Base-by-base conservation (phyloP, 2,888 invertebrate species). In the Saturnia pavonia region DNA sequence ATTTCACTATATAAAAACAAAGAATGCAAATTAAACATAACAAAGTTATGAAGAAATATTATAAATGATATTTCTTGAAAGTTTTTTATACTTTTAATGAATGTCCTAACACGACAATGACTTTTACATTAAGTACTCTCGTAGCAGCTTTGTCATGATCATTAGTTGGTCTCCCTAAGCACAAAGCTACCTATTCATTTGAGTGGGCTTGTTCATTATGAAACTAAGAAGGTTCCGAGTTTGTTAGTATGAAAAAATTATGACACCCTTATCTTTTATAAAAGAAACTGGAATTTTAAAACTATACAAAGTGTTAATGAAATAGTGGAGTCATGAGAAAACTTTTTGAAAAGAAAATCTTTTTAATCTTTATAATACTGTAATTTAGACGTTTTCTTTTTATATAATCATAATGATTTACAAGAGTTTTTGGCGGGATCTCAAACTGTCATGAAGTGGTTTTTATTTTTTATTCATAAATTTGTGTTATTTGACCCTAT, bases 161-260 rank as follows among this genome's bases (percentile, higher is more conserved):
- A 68, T 68, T 68, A 68, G 68, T 68, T 54, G 54, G 40, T 68
- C 68, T 68, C 51, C 48, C 68, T 68, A 54, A 68, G 68, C 68
- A 68, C 54, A 68, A 68, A 68, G 68, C 65, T 65, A 65, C 65
- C 65, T 65, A 65, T 65, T 65, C 65, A 65, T 40, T 65, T 25
- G 40, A 65, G 65, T 65, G 65, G 40, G 65, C 65, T 65, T 65
- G 65, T 65, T 65, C 65, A 65, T 65, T 40, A 65, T 65, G 65
- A 65, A 65, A 65, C 65, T 65, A 65, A 65, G 65, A 65, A 65
- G 65, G 65, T 65, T 65, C 65, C 8, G 65, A 65, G 65, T 65
- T 65, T 65, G 65, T 65, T 65, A 65, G 65, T 16, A 40, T 40
- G 65, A 65, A 65, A 65, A 65, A 65, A 40, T 65, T 40, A 65